Conservation (phyloP, 2,113 vertebrate genomes). For the Siphamia tubifer region DNA sequence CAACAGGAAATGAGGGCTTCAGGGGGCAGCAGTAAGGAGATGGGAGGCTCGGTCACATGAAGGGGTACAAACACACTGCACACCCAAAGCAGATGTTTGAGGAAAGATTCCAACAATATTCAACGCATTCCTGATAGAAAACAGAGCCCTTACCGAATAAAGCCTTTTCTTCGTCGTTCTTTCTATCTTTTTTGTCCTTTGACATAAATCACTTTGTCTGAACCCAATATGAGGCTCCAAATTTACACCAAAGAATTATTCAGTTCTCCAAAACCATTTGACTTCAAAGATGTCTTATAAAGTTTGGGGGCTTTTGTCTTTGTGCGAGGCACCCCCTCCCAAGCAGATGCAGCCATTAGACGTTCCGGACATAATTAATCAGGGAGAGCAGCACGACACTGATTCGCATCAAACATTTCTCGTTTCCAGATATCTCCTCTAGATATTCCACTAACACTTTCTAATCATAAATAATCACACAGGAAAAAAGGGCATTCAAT, state of each 20-base stretch:
- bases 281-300: conserved; percentile 73
- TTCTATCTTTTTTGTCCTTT: conserved; percentile 19
- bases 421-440: conserved; percentile 71
- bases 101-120: conserved; percentile 33
- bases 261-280: conserved; percentile 44
- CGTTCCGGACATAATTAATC: conserved; percentile 75
- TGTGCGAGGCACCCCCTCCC: conserved; percentile 42
- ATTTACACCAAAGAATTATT: conserved; percentile 62
- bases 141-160: conserved; percentile 15
- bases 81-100: conserved; percentile 56
- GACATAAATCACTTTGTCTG: conserved; percentile 51
- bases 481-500: conserved; percentile 79
- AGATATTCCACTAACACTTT: conserved; percentile 78
- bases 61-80: conserved; percentile 21
- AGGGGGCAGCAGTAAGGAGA: conserved; percentile 55
- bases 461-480: conserved; percentile 83
- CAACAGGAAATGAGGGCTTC: conserved; percentile 83
- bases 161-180: conserved; percentile 22
- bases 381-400: conserved; percentile 63
- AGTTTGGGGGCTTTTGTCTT: conserved; percentile 64
- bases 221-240: conserved; percentile 16
- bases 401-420: conserved; percentile 76
- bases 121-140: conserved; percentile 26
- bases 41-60: conserved; percentile 49
- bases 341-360: conserved; percentile 61